A percentile compares a stretch with the other conserved stretches of the same genome.
Conservation (phyloP, 2,797 vertebrate genomes). For the Xiphophorus birchmanni region DNA sequence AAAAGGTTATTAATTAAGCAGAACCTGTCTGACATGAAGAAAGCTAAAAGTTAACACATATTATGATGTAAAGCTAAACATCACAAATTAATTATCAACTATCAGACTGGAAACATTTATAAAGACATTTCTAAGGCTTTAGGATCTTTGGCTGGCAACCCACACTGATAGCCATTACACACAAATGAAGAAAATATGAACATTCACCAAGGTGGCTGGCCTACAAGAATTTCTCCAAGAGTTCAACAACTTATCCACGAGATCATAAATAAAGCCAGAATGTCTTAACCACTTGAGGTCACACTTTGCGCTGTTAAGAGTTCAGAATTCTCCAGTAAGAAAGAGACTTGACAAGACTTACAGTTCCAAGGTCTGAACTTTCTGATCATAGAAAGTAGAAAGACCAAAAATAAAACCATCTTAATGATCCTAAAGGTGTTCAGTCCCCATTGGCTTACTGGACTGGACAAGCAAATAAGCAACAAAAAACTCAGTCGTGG, state of each 20-base stretch:
- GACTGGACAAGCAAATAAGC: background rate
- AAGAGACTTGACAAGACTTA: background rate
- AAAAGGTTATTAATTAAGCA: background rate
- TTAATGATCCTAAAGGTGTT: background rate
- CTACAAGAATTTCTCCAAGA: background rate
- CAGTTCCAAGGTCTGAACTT: background rate
- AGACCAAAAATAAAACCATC: background rate
- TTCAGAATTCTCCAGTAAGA: background rate
- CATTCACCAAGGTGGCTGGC: background rate
- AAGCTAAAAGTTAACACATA: background rate
- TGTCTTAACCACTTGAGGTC: background rate
- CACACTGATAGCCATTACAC: background rate
- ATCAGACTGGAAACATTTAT: background rate
- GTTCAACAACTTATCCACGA: background rate
- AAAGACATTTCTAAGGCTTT: background rate
- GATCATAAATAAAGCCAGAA: background rate
- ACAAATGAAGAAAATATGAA: background rate
- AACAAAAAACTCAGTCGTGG: background rate
- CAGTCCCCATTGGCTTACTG: background rate
- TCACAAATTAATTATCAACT: background rate
- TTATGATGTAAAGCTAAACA: background rate
- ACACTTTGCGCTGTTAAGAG: background rate
- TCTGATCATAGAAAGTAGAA: background rate
- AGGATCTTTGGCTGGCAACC: background rate
- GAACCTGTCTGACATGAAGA: background rate